phyloP scores from a whole-genome alignment of 2,888 invertebrate species.

The Heliconius cydno region DNA sequence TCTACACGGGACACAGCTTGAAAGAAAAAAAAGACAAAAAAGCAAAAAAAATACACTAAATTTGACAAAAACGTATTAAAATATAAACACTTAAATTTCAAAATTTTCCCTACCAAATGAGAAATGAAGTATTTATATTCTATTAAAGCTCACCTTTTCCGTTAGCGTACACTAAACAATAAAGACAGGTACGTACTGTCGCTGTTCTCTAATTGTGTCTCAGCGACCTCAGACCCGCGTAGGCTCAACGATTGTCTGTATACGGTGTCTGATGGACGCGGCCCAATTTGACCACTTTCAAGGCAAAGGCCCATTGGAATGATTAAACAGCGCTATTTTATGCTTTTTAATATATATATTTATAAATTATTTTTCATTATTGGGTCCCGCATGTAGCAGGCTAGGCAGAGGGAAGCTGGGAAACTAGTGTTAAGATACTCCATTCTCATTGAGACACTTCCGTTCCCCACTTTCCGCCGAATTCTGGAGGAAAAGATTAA shows the following conservation, averaged over 20 bases:
- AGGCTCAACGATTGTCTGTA: constrained; percentile 72
- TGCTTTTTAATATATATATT: not conserved
- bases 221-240: constrained; percentile 61
- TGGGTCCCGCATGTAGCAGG: too few relatives aligned
- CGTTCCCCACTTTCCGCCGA: too few relatives aligned
- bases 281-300: constrained; percentile 61
- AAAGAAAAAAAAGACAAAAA: too few relatives aligned
- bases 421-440: too few relatives aligned
- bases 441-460: too few relatives aligned
- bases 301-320: constrained; percentile 13
- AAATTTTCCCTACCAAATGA: constrained; percentile 1
- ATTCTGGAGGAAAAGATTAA: too few relatives aligned
- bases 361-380: not conserved
- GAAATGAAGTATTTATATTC: not conserved
- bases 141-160: constrained; percentile 28
- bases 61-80: too few relatives aligned
- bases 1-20: too few relatives aligned
- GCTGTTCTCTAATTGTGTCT: constrained; percentile 44
- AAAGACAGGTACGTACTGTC: constrained; percentile 39
- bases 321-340: constrained; percentile 20
- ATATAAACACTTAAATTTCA: not conserved
- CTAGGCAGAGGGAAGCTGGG: too few relatives aligned
- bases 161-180: constrained; percentile 34
- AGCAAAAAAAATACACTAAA: not conserved
- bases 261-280: constrained; percentile 65